Conservation (phyloP, 2,113 vertebrate species). For the Sisor rabdophorus region DNA sequence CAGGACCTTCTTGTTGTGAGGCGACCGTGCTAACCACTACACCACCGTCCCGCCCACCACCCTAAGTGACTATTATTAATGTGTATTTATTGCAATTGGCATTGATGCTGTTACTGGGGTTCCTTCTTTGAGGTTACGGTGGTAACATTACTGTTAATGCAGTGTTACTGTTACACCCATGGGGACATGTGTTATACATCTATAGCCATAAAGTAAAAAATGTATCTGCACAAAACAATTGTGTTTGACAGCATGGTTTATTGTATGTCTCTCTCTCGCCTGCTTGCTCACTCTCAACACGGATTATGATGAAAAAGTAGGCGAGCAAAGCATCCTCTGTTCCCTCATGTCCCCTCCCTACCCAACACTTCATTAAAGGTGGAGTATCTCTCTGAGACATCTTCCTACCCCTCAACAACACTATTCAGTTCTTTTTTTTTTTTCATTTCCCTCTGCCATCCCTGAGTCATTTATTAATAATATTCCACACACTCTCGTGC, state of each 20-base stretch:
- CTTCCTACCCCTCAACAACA: constrained; percentile 23
- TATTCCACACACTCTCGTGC: not conserved
- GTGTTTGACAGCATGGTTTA: not conserved
- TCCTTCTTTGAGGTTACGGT: too few relatives aligned
- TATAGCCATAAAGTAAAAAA: not conserved
- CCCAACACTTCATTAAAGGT: constrained; percentile 43
- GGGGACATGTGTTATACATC: not conserved
- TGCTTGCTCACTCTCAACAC: not conserved
- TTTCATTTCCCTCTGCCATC: constrained; percentile 46
- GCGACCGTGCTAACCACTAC: too few relatives aligned
- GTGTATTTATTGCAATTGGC: not conserved
- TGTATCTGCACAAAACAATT: not conserved
- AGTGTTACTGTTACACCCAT: not conserved
- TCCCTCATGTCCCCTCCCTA: constrained; percentile 23
- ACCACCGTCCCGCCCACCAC: too few relatives aligned
- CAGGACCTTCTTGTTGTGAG: too few relatives aligned
- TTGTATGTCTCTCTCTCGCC: not conserved
- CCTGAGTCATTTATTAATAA: constrained; percentile 23
- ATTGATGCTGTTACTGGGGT: not conserved
- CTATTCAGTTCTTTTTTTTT: constrained; percentile 8
- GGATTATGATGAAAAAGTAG: constrained; percentile 1
- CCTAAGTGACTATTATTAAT: not conserved
- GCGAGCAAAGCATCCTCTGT: not conserved
- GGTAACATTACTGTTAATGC: not conserved
- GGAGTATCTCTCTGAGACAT: constrained; percentile 46